Conservation (phyloP, 2,888 invertebrate species). For the Synanthedon formicaeformis region DNA sequence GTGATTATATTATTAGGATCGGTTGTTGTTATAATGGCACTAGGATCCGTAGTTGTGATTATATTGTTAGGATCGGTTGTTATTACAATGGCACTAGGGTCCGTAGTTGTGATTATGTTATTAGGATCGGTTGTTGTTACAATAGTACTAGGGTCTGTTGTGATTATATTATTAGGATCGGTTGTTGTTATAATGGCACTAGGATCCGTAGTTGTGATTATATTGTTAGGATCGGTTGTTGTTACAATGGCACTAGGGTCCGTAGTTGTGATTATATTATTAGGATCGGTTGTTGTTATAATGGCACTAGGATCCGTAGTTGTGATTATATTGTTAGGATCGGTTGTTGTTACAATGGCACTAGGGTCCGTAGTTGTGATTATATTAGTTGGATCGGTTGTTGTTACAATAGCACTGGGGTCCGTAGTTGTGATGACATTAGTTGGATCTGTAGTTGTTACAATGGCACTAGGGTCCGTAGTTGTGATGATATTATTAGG, state of each 20-base stretch:
- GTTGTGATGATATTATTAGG: slow-evolving; percentile 1
- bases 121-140: too few relatives aligned
- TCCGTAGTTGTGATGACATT: slow-evolving; percentile 2
- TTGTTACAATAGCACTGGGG: background rate
- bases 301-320: background rate
- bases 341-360: background rate
- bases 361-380: background rate
- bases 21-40: too few relatives aligned
- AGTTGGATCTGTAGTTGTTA: background rate
- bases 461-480: slow-evolving; percentile 1
- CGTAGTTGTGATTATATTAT: slow-evolving; percentile 2
- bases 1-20: too few relatives aligned
- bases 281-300: background rate
- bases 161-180: background rate
- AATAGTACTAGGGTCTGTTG: too few relatives aligned
- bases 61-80: too few relatives aligned
- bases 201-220: background rate
- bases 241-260: slow-evolving; percentile 1
- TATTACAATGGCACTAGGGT: too few relatives aligned
- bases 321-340: background rate
- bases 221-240: background rate
- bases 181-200: background rate
- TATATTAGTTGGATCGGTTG: background rate
- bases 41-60: too few relatives aligned
- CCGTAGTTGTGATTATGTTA: too few relatives aligned